Percentiles rank a stretch among this genome's conserved stretches.
Evolutionary conservation across 2,113 vertebrate genomes (phyloP).

Genomic region (Heloderma charlesbogerti): DNA sequence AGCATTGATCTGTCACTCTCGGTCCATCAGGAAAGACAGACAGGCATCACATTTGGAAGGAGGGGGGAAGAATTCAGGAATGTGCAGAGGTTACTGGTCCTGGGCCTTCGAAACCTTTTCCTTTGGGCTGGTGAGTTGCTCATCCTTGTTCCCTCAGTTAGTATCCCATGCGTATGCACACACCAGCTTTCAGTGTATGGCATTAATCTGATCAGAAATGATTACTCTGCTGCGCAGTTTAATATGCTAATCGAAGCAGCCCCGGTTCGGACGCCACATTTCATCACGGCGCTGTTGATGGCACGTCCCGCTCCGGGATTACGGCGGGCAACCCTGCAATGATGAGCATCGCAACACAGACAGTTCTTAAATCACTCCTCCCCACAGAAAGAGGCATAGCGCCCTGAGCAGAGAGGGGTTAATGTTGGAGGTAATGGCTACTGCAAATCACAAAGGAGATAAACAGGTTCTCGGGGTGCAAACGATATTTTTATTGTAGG

Average conservation of each 20-base stretch:
- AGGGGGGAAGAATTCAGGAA: neutral
- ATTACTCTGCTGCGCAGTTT: neutral
- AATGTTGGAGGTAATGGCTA: too few relatives aligned
- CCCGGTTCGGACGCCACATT: neutral
- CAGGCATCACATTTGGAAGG: neutral
- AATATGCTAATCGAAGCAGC: neutral
- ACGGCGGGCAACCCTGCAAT: neutral
- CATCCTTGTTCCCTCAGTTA: neutral
- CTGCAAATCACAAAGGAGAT: too few relatives aligned
- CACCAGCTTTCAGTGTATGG: neutral
- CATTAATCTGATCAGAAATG: neutral
- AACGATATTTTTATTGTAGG: too few relatives aligned
- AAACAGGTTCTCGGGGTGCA: too few relatives aligned
- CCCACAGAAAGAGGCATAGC: too few relatives aligned
- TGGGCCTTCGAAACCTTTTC: neutral
- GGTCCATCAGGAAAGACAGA: neutral
- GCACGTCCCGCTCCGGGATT: neutral
- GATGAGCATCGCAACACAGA: neutral
- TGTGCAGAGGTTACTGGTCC: neutral
- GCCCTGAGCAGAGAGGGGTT: neutral
- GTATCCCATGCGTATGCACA: fast-evolving
- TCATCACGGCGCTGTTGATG: neutral
- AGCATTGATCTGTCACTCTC: too few relatives aligned
- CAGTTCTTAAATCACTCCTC: neutral
- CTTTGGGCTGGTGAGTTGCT: neutral